phyloP scores from a whole-genome alignment of 2,888 invertebrate genomes.

The Polyommatus iphigenia region DNA sequence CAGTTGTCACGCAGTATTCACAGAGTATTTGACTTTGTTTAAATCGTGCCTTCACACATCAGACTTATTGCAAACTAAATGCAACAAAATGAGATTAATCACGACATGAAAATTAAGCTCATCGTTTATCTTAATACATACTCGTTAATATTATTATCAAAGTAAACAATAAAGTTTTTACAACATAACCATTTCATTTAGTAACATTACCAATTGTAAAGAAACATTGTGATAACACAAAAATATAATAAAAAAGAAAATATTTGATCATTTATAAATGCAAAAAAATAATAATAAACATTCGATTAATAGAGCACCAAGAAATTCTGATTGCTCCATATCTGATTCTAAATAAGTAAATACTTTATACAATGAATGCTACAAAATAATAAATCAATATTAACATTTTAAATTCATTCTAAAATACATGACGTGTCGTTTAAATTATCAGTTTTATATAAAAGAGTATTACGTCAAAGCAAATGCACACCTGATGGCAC shows the following conservation, averaged over 20 bases:
- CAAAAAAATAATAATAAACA: neutral
- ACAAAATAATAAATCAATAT: neutral
- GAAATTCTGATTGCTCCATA: neutral
- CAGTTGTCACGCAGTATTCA: neutral
- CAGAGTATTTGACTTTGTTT: neutral
- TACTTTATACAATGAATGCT: neutral
- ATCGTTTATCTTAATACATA: neutral
- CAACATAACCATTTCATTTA: neutral
- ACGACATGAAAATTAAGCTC: neutral
- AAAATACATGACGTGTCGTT: conserved; percentile 1
- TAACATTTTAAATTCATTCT: neutral
- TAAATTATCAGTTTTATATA: neutral
- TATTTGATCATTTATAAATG: conserved; percentile 19
- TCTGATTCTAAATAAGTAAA: neutral
- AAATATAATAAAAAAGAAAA: conserved; percentile 1
- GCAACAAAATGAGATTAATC: neutral
- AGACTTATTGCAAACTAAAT: conserved; percentile 14
- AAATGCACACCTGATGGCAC: conserved; percentile 36
- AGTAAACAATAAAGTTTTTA: neutral
- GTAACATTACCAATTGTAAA: neutral
- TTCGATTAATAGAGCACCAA: neutral
- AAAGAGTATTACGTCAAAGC: conserved; percentile 22
- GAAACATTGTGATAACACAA: neutral
- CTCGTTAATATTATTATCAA: neutral
- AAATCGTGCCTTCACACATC: neutral